phyloP scores from a whole-genome alignment of 1,140 invertebrate species.

The Heliconius himera region DNA sequence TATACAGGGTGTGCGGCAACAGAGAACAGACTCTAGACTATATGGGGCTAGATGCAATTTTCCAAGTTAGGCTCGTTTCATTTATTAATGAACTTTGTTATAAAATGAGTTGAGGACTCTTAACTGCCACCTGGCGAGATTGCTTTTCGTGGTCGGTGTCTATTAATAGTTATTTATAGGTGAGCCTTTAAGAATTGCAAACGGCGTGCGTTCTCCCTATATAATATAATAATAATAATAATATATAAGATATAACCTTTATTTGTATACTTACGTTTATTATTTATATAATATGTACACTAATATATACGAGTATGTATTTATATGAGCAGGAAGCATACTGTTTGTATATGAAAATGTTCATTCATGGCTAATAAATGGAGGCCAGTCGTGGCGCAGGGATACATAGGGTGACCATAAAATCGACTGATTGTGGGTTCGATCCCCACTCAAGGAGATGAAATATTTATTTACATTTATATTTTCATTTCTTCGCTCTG shows the following conservation, averaged over 20 bases:
- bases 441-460: no score
- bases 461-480: no score
- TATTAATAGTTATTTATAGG: slow-evolving; percentile 55
- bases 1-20: slow-evolving; percentile 17
- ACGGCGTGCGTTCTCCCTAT: slow-evolving; percentile 1
- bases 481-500: no score
- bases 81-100: slow-evolving; percentile 72
- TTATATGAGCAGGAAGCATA: no score
- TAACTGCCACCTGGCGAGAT: slow-evolving; percentile 72
- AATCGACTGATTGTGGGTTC: no score
- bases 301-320: neutral
- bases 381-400: no score
- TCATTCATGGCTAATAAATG: no score
- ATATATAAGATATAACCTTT: neutral
- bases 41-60: slow-evolving; percentile 49
- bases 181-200: slow-evolving; percentile 46
- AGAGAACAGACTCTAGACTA: slow-evolving; percentile 45
- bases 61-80: slow-evolving; percentile 15
- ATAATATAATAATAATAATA: neutral
- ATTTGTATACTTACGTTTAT: neutral
- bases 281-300: neutral
- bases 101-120: slow-evolving; percentile 70
- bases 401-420: no score
- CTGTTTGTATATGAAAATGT: no score
- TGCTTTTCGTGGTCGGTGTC: slow-evolving; percentile 68